phyloP scores from a whole-genome alignment of 2,113 vertebrate genomes.

The Gymnocephalus cernua region DNA sequence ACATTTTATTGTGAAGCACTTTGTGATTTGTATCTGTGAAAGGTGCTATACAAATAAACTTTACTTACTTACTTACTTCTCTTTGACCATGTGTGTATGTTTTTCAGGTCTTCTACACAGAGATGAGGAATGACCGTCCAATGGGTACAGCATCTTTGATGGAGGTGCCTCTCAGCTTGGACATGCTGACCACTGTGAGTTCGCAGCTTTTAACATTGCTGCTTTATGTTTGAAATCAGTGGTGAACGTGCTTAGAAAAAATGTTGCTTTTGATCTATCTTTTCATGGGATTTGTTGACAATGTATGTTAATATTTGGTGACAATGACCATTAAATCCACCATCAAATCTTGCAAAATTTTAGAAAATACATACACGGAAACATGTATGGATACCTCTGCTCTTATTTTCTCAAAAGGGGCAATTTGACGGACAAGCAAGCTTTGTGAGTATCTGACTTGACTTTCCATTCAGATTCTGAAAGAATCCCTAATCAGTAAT shows the following conservation, averaged over 20 bases:
- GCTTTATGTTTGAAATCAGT: background rate
- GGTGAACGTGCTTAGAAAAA: background rate
- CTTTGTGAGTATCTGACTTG: slow-evolving; percentile 88
- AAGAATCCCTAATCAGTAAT: background rate
- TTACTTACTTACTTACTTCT: too few relatives aligned
- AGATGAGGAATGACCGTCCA: slow-evolving; percentile 82
- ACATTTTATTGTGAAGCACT: too few relatives aligned
- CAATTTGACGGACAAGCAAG: slow-evolving; percentile 86
- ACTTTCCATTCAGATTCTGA: background rate
- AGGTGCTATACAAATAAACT: too few relatives aligned
- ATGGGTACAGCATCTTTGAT: slow-evolving; percentile 78
- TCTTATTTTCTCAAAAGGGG: slow-evolving; percentile 78
- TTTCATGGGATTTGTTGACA: background rate
- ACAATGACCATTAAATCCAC: background rate
- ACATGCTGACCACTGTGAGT: slow-evolving; percentile 88
- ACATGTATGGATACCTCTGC: slow-evolving; percentile 1
- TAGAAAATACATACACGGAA: background rate
- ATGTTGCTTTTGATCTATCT: slow-evolving; percentile 8
- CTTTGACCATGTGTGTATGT: slow-evolving; percentile 16
- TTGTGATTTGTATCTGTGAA: too few relatives aligned
- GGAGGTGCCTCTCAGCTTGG: slow-evolving; percentile 86
- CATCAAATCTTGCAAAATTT: background rate
- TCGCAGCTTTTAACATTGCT: background rate
- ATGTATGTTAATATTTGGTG: background rate
- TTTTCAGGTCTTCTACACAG: slow-evolving; percentile 92